Conservation (phyloP, 1,140 invertebrate species). For the Tetramorium alpestre region DNA sequence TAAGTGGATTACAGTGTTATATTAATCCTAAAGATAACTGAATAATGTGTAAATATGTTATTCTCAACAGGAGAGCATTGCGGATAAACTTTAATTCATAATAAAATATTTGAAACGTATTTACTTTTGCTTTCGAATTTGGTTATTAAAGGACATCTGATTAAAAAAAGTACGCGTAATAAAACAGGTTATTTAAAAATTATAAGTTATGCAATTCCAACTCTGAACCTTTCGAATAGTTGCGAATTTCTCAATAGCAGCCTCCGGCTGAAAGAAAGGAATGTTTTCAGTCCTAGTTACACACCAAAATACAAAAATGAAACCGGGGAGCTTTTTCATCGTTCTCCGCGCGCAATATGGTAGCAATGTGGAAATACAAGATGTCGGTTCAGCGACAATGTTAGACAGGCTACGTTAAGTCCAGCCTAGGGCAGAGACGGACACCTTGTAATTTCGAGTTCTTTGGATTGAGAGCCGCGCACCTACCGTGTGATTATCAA, state of each 20-base stretch:
- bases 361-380: constrained; percentile 52
- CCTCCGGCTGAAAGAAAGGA: neutral
- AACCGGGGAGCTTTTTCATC: constrained; percentile 9
- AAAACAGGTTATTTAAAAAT: neutral
- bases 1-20: neutral
- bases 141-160: neutral
- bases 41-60: neutral
- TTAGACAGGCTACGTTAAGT: constrained; percentile 48
- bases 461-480: constrained; percentile 57
- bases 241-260: neutral
- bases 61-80: neutral
- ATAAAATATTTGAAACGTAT: neutral
- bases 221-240: neutral
- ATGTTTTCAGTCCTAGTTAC: neutral
- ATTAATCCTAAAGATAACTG: neutral
- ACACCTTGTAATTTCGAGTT: constrained; percentile 57
- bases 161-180: neutral
- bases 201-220: neutral
- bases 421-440: constrained; percentile 52
- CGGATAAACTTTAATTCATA: neutral
- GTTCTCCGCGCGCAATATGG: constrained; percentile 8
- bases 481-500: constrained; percentile 60
- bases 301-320: neutral
- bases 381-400: constrained; percentile 53
- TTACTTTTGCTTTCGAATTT: neutral